Evolutionary conservation across 2,888 invertebrate genomes (phyloP), one percentile per base, ranked within the genome.

Genomic region (Rhodophaea formosa): DNA sequence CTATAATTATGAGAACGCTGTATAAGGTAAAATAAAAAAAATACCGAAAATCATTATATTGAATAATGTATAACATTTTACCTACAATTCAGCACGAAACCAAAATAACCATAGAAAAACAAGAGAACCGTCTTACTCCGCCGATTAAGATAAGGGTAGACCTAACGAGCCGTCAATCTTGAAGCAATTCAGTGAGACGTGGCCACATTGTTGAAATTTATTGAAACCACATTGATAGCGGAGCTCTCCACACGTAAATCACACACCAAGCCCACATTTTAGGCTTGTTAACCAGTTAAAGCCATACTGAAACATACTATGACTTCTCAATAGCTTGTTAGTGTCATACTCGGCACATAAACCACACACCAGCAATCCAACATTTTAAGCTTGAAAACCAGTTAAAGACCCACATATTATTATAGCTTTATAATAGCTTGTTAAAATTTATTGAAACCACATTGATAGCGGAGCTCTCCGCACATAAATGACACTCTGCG

Each of bases 161-260:
- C 39, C 39, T 39, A 39, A 39, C 6, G 39, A 39, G 39, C 3
- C 39, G n/a, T 39, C 39, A 39, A 46, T 49, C 47, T 8, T 15
- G 15, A 10, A 32, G 10, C 49, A 49, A 32, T 32, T 49, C 49
- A 30, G 30, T 32, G 15, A 32, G 49, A 30, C 49, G 49, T 15
- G 49, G 32, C 32, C 32, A 49, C 49, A 49, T 23, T 49, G 49
- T 32, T 32, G 49, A 49, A 49, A 49, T 49, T 49, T 49, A 49
- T 49, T 49, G 49, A 49, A 49, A 49, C 49, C 49, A 14, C 49
- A 49, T 49, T 49, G 49, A 49, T 49, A 49, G 32, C 32, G 8
- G 3, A 15, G 49, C 32, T 8, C 49, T 32, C 32, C 14, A 15
- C 6, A 32, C 49, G 49, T 49, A 49, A 49, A 49, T 49, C 49